A percentile compares a stretch with the other conserved stretches of the same genome.
Conservation (phyloP, 2,888 invertebrate genomes). For the Epinotia bilunana region DNA sequence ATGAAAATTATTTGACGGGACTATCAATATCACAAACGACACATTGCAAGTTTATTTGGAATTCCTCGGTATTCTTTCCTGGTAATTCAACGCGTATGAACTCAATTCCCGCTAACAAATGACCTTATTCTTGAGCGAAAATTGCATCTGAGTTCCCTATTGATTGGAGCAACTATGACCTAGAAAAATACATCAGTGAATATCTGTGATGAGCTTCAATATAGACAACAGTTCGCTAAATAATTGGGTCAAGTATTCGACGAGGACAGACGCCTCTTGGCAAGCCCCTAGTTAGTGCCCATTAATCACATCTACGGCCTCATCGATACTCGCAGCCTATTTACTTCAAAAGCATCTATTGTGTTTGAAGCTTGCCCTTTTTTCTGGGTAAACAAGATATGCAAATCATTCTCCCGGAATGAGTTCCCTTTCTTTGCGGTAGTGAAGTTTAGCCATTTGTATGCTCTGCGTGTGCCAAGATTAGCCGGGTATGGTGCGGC, state of each 20-base stretch:
- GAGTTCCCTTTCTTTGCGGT: constrained; percentile 44
- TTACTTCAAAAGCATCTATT: constrained; percentile 53
- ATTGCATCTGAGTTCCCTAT: constrained; percentile 31
- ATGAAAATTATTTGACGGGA: background rate
- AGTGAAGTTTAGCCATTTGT: constrained; percentile 36
- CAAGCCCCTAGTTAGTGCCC: constrained; percentile 57
- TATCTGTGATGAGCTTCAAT: constrained; percentile 41
- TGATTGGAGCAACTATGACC: constrained; percentile 33
- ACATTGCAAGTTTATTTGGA: background rate
- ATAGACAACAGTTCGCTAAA: constrained; percentile 56
- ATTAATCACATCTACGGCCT: constrained; percentile 66
- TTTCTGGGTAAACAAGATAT: constrained; percentile 60
- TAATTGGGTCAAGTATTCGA: constrained; percentile 77
- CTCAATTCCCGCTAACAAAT: background rate
- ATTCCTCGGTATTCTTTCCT: background rate
- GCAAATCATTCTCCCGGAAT: constrained; percentile 56
- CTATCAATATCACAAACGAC: background rate
- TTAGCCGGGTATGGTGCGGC: constrained; percentile 16
- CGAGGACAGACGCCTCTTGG: constrained; percentile 60
- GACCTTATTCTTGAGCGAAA: constrained; percentile 24
- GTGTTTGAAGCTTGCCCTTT: constrained; percentile 57
- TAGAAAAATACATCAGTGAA: constrained; percentile 40
- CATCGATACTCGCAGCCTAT: constrained; percentile 62
- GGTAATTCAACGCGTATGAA: background rate
- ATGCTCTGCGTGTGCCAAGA: constrained; percentile 37